Base-by-base conservation (phyloP, 1,140 invertebrate genomes). In the Oscheius sp. region DNA sequence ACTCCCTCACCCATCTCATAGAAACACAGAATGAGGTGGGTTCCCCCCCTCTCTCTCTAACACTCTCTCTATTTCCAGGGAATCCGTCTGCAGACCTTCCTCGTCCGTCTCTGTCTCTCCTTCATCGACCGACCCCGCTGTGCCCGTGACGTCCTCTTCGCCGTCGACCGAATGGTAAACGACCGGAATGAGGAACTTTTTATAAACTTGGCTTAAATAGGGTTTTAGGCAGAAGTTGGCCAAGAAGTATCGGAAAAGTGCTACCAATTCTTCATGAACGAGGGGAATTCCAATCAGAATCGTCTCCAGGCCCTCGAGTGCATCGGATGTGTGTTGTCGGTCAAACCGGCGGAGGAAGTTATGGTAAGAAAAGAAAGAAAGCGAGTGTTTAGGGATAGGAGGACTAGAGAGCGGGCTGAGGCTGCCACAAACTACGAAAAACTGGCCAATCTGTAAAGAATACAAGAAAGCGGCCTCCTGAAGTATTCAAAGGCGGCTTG, bases 241-340 rank as follows among this genome's bases (percentile, higher is more conserved):
- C 10, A 10, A 0, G 61, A 34, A 38, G 26, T 63, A 13, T 63
- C 32, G 28, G 61, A 63, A 26, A 63, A 38, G 32, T 63, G 61
- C 61, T 63, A 63, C 36, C 18, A 34, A 7, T 49, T 58, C 66
- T 68, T 65, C 28, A 29, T 32, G 46, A 28, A 68, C 34, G 28
- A 18, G 10, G 7, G 3, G 4, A 63, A 31, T 15, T 7, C 20
- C 15, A 15, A 3, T 3, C n/a, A 64, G 28, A 23, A 42, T 15
- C 55, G 66, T 66, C 31, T 68, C 26, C 23, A 1, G 18, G 66
- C 66, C 10, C 46, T 68, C 4, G 23, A 61, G 63, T 63, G 46
- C 46, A 68, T 68, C 32, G 66, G 66, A 31, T 29, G 23, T 15
- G 20, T 49, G 3, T 32, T 68, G 3, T 68, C 66, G 3, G 29